Conservation (phyloP, 1,140 invertebrate genomes). For the Musca vetustissima region DNA sequence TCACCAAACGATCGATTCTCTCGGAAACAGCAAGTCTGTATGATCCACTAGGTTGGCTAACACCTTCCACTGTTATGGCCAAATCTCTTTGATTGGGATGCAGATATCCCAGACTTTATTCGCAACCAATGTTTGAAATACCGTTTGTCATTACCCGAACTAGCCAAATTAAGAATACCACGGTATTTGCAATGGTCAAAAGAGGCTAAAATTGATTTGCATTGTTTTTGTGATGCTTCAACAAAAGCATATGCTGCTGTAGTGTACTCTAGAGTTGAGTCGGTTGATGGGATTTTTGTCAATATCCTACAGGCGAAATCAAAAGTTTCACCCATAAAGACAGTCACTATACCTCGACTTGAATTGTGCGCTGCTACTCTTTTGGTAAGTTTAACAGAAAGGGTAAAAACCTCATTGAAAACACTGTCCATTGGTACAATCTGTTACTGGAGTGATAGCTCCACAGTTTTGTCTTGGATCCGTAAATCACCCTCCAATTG, state of each 20-base stretch:
- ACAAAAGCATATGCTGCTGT: too few species aligned
- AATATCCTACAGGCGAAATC: constrained; percentile 39
- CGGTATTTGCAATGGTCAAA: constrained; percentile 22
- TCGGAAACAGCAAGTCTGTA: constrained; percentile 35
- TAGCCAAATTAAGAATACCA: constrained; percentile 31
- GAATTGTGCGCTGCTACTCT: constrained; percentile 39
- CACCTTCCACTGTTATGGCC: constrained; percentile 38
- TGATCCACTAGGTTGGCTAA: constrained; percentile 41
- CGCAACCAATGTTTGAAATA: constrained; percentile 32
- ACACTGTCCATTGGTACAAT: background rate
- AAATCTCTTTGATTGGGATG: constrained; percentile 53
- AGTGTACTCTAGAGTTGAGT: too few species aligned
- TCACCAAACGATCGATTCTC: constrained; percentile 28
- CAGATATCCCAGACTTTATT: constrained; percentile 30
- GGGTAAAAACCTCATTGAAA: background rate
- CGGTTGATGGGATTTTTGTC: too few species aligned
- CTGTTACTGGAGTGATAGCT: background rate
- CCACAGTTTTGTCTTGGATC: background rate
- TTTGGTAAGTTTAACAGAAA: background rate
- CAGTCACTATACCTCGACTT: constrained; percentile 38
- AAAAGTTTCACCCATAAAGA: constrained; percentile 42
- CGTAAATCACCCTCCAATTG: background rate
- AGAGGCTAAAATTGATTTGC: constrained; percentile 30
- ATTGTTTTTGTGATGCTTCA: constrained; percentile 55
- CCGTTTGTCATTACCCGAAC: constrained; percentile 25